Base-by-base conservation (phyloP, 1,140 invertebrate species). In the Gyrodactylus bullatarudis region DNA sequence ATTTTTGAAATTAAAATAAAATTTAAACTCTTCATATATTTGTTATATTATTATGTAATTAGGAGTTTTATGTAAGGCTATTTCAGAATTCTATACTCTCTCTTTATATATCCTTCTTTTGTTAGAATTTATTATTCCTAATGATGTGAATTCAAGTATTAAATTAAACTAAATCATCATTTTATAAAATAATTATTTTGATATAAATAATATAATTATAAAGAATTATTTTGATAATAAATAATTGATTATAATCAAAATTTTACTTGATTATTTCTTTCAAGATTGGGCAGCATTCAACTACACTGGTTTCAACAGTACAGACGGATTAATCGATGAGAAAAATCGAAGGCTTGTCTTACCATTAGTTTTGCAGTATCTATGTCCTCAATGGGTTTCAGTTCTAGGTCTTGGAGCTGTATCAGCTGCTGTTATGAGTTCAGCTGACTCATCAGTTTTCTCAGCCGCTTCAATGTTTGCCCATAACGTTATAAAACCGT, bases 391-490 rank as follows among this genome's bases (percentile, higher is more conserved):
- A 78, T 89, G 88, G 81, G 88, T 97, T 0, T 89, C 91, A 1
- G 96, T 96, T 83, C 88, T 97, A 78, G 93, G 92, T 0, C 83
- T 97, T 74, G 93, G 93, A 0, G 92, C 93, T n/a, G 90, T 97
- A 1, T 95, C 91, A 0, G 92, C 92, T 1, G 91, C 92, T 19
- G 91, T 95, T 25, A 95, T 96, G 92, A 95, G 91, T 26, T 96
- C 92, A 0, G 91, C 92, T 0, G 93, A 97, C 80, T 96, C 92
- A 54, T 94, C 91, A 75, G 89, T 97, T 25, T 84, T 97, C 16
- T 93, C 90, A 21, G 92, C 93, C 0, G 89, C 89, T 75, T 93
- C 91, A 21, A 96, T 97, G 92, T 97, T 96, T 80, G 91, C 93
- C 73, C 85, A 91, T 78, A 97, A 97, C 80, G 88, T 97, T 75